Conservation (phyloP, 2,888 invertebrate species). For the Thymelicus lineola region DNA sequence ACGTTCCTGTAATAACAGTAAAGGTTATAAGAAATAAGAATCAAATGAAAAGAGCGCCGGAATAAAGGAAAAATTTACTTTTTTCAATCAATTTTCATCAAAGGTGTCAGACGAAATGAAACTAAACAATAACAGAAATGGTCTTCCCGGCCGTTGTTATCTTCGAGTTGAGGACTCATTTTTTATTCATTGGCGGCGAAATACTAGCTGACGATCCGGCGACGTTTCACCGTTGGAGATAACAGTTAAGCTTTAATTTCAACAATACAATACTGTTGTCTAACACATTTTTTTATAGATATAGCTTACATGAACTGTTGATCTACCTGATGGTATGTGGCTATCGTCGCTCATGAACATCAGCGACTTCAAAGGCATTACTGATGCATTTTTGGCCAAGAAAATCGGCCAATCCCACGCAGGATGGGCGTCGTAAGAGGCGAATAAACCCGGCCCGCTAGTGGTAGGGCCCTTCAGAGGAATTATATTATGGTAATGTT, state of each 20-base stretch:
- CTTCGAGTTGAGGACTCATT: conserved; percentile 35
- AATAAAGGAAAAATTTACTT: conserved; percentile 15
- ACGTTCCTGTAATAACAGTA: neutral
- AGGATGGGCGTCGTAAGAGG: too few relatives aligned
- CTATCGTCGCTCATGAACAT: too few relatives aligned
- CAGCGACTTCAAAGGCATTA: too few relatives aligned
- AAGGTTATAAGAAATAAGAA: conserved; percentile 14
- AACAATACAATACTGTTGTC: too few relatives aligned
- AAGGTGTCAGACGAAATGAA: conserved; percentile 33
- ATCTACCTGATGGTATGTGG: too few relatives aligned
- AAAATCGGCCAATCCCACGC: too few relatives aligned
- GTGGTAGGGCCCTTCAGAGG: too few relatives aligned
- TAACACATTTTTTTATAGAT: too few relatives aligned
- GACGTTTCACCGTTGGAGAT: neutral
- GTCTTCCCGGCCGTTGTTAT: conserved; percentile 19
- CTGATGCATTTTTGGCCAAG: too few relatives aligned
- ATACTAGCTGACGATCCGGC: neutral
- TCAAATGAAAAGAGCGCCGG: conserved; percentile 10
- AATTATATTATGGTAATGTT: too few relatives aligned
- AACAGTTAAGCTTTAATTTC: neutral
- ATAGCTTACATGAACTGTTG: too few relatives aligned
- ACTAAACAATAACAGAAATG: conserved; percentile 30
- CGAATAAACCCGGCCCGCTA: too few relatives aligned
- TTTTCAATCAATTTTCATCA: conserved; percentile 37
- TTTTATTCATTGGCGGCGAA: conserved; percentile 32